Evolutionary conservation across 2,797 vertebrate genomes (phyloP).

Genomic region (Mus spretus): DNA sequence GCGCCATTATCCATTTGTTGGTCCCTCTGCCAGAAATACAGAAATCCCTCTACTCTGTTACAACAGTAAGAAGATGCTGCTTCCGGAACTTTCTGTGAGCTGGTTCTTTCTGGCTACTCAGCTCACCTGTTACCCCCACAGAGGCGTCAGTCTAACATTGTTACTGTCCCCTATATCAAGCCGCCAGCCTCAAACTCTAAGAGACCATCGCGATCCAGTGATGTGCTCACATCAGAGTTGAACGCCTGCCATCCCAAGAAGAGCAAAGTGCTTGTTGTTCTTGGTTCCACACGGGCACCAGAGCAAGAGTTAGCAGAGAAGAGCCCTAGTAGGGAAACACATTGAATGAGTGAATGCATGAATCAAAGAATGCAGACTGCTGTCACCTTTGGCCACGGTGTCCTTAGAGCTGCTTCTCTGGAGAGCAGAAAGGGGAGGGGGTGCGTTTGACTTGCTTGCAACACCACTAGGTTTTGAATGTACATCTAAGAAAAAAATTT

Average conservation of each 20-base stretch:
- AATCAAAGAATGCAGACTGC: background rate
- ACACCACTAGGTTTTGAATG: background rate
- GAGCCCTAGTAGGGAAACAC: fast-evolving
- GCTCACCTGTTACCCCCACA: background rate
- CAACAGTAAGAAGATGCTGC: background rate
- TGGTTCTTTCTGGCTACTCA: background rate
- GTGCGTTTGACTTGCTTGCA: background rate
- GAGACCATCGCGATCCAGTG: fast-evolving
- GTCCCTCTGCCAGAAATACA: background rate
- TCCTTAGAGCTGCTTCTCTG: background rate
- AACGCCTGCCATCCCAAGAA: background rate
- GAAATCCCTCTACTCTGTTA: background rate
- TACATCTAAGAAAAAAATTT: too few relatives aligned
- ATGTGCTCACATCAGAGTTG: background rate
- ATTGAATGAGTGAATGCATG: background rate
- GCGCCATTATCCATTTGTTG: background rate
- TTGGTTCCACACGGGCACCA: background rate
- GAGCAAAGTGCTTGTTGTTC: background rate
- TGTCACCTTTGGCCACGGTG: fast-evolving
- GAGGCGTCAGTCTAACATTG: background rate
- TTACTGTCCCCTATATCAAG: background rate
- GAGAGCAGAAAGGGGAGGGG: background rate
- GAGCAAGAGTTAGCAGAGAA: background rate
- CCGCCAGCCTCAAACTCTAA: fast-evolving
- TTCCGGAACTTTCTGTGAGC: conserved; percentile 15